Conservation (phyloP, 2,888 invertebrate genomes). For the Amblyteles armatorius region DNA sequence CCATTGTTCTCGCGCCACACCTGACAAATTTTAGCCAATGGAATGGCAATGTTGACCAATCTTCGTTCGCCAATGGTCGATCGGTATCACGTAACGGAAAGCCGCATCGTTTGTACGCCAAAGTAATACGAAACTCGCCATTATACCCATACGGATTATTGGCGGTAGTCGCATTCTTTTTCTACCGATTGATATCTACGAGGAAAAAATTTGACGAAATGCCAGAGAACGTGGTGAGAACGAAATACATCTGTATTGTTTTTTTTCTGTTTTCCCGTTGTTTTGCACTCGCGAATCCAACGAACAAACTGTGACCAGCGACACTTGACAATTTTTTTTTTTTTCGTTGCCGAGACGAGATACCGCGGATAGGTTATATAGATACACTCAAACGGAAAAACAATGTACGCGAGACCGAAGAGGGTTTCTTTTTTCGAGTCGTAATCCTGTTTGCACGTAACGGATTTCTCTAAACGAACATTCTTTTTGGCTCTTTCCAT, state of each 20-base stretch:
- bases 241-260: neutral
- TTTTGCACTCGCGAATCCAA: neutral
- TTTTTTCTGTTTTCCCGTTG: conserved; percentile 9
- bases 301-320: neutral
- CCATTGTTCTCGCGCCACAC: neutral
- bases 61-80: conserved; percentile 44
- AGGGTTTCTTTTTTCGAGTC: conserved; percentile 11
- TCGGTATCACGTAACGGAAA: conserved; percentile 53
- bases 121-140: conserved; percentile 66
- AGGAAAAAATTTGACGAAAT: conserved; percentile 68
- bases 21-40: conserved; percentile 31
- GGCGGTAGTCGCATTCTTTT: conserved; percentile 68
- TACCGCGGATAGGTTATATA: conserved; percentile 36
- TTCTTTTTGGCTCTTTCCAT: neutral
- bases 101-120: conserved; percentile 50
- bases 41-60: conserved; percentile 38
- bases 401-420: conserved; percentile 25
- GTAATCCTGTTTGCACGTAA: neutral
- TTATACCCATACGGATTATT: conserved; percentile 69
- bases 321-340: conserved; percentile 27
- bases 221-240: conserved; percentile 79
- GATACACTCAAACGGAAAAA: conserved; percentile 21
- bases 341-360: neutral
- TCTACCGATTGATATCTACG: conserved; percentile 57
- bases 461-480: neutral